Evolutionary conservation across 2,797 vertebrate genomes (phyloP).

Genomic region (Coregonus sp.): DNA sequence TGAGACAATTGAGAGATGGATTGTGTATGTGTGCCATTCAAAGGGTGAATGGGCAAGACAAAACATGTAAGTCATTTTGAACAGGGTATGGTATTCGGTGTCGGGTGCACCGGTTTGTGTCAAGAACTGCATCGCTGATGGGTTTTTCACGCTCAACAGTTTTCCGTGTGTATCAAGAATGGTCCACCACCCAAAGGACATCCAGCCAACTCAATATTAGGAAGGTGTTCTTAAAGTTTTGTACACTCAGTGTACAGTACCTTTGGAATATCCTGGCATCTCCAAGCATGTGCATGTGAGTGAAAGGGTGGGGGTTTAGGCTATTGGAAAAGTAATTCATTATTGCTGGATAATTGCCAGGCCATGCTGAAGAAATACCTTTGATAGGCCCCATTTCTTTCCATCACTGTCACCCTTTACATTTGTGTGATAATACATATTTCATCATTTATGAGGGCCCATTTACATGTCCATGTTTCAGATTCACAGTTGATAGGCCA

Average conservation of each 20-base stretch:
- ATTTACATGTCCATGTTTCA: slow-evolving; percentile 43
- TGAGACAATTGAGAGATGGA: no score
- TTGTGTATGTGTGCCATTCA: no score
- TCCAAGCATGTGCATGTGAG: neutral
- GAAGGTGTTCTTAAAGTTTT: no score
- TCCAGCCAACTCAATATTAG: neutral
- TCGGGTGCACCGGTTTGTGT: no score
- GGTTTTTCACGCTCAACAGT: no score
- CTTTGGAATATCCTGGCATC: neutral
- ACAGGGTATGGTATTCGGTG: no score
- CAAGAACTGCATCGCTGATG: no score
- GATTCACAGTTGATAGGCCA: slow-evolving; percentile 26
- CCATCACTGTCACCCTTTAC: slow-evolving; percentile 53
- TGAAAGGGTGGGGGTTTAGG: neutral
- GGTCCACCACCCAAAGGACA: neutral
- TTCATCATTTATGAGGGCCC: slow-evolving; percentile 55
- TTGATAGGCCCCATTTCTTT: slow-evolving; percentile 46
- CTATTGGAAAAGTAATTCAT: slow-evolving; percentile 35
- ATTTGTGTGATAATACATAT: slow-evolving; percentile 63
- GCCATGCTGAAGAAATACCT: slow-evolving; percentile 24
- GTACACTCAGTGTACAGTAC: no score
- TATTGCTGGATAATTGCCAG: slow-evolving; percentile 43
- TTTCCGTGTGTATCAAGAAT: no score
- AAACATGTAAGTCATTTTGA: no score
- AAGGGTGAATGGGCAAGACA: no score